These are phyloP conservation scores for Botia kubotai DNA, from an alignment of 2,797 vertebrate species.

Conservation along the genomic window DNA sequence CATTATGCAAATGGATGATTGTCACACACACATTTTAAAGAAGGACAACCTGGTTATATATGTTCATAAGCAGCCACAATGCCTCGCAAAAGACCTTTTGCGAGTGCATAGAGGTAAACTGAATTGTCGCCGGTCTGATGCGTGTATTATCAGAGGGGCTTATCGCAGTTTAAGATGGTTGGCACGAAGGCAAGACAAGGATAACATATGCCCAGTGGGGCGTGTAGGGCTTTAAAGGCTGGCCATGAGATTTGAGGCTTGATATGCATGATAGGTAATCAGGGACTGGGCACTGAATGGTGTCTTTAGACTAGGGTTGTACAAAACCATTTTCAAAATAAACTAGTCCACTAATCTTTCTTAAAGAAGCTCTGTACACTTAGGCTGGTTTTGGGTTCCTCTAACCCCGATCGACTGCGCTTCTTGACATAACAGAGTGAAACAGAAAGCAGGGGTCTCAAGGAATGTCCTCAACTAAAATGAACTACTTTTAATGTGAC, in stretches of 20 bases:
- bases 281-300: background rate
- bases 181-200: slow-evolving; percentile 45
- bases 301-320: background rate
- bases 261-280: slow-evolving; percentile 25
- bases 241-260: background rate
- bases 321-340: background rate
- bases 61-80: background rate
- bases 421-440: background rate
- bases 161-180: slow-evolving; percentile 30
- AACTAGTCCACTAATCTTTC: no score
- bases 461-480: no score
- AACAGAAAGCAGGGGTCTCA: background rate
- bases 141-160: slow-evolving; percentile 21
- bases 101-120: slow-evolving; percentile 20
- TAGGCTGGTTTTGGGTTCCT: no score
- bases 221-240: slow-evolving; percentile 51
- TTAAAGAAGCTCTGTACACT: no score
- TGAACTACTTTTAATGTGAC: no score
- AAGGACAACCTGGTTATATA: slow-evolving; percentile 11
- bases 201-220: slow-evolving; percentile 40
- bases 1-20: slow-evolving; percentile 67
- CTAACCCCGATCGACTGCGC: no score
- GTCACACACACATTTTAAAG: background rate
- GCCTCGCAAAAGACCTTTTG: background rate
- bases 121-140: slow-evolving; percentile 12